Percentiles rank a stretch among this genome's conserved stretches.
Evolutionary conservation across 2,797 vertebrate genomes (phyloP).

Genomic region (Natrix natrix): DNA sequence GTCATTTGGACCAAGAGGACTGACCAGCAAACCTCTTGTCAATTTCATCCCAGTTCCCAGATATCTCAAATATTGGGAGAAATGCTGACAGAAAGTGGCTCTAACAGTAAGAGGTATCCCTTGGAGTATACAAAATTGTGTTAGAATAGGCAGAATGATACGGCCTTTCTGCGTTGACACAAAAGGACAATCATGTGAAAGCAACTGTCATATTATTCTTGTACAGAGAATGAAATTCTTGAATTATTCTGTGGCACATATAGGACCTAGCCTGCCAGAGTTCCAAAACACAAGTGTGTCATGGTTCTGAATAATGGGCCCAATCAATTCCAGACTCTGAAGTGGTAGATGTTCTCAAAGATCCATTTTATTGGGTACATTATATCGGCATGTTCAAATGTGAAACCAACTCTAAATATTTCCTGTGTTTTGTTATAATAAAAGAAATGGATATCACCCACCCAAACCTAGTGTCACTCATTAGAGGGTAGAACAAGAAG

Average conservation of each 20-base stretch:
- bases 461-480: too few species aligned
- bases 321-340: too few species aligned
- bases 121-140: not conserved
- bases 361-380: too few species aligned
- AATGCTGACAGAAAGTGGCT: not conserved
- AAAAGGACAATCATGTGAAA: not conserved
- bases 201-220: not conserved
- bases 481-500: too few species aligned
- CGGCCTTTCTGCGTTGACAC: not conserved
- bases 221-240: not conserved
- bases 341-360: too few species aligned
- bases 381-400: too few species aligned
- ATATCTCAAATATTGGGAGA: not conserved
- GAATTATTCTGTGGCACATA: not conserved
- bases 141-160: not conserved
- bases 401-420: too few species aligned
- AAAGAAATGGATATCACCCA: too few species aligned
- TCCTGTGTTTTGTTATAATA: too few species aligned
- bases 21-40: not conserved
- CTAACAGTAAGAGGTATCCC: not conserved
- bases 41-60: not conserved
- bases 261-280: not conserved
- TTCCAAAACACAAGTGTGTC: not conserved
- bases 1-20: not conserved
- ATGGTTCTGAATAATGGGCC: not conserved